phyloP scores from a whole-genome alignment of 2,888 invertebrate genomes.

The Eupithecia insigniata region DNA sequence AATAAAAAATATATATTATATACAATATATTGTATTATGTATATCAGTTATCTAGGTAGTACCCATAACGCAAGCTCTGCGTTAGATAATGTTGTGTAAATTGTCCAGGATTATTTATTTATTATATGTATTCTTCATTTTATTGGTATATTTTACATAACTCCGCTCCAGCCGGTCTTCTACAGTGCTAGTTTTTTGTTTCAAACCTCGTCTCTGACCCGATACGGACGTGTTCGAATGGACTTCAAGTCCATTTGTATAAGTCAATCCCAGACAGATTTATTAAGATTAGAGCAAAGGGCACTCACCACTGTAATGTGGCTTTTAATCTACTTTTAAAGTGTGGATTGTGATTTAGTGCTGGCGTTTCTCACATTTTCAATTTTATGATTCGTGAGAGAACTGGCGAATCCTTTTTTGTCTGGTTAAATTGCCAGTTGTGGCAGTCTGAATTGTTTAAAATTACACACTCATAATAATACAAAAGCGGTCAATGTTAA shows the following conservation, averaged over 20 bases:
- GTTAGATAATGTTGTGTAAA: too few species aligned
- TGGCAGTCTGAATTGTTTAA: not conserved
- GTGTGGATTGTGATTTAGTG: conserved; percentile 35
- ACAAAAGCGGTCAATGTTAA: not conserved
- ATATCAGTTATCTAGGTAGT: too few species aligned
- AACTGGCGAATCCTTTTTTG: not conserved
- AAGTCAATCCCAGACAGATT: conserved; percentile 47
- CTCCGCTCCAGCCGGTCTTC: not conserved
- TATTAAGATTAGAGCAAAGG: conserved; percentile 44
- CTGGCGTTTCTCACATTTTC: conserved; percentile 32
- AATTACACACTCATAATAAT: not conserved
- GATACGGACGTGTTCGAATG: conserved; percentile 19
- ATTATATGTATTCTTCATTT: not conserved
- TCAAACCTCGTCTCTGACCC: conserved; percentile 21
- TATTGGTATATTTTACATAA: not conserved
- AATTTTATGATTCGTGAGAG: conserved; percentile 27
- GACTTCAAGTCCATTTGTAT: conserved; percentile 42
- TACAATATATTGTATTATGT: too few species aligned
- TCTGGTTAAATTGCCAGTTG: not conserved
- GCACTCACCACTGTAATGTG: conserved; percentile 37
- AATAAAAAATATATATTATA: too few species aligned
- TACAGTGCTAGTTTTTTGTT: not conserved
- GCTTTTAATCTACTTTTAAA: conserved; percentile 41
- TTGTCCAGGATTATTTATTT: too few species aligned
- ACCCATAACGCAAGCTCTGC: too few species aligned